These are phyloP conservation scores for Dendrophyllia cribrosa DNA, from an alignment of 64 coral and sea anemone genomes.

Conservation along the genomic window DNA sequence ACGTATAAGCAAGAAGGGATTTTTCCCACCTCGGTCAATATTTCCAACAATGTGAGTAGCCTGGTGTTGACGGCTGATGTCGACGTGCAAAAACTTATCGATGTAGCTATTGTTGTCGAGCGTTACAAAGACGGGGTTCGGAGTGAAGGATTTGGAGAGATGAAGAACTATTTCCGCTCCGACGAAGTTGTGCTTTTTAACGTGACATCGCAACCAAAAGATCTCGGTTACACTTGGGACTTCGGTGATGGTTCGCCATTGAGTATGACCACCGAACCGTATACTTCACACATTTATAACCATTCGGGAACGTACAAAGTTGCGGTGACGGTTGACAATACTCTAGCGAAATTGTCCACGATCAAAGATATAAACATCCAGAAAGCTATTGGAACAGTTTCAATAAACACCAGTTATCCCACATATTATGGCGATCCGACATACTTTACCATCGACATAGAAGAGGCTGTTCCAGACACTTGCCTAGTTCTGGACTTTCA, in stretches of 20 bases:
- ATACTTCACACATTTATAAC: conserved; percentile 40
- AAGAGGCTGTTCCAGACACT: conserved; percentile 62
- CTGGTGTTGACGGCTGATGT: conserved; percentile 14
- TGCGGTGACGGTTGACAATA: conserved; percentile 62
- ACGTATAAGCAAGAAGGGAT: conserved; percentile 44
- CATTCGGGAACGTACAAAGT: conserved; percentile 37
- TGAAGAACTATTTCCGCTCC: conserved; percentile 59
- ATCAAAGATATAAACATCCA: conserved; percentile 61
- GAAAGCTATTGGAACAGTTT: conserved; percentile 44
- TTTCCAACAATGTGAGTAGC: conserved; percentile 86
- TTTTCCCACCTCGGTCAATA: conserved; percentile 57
- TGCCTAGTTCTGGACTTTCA: conserved; percentile 61
- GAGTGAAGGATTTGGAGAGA: conserved; percentile 46
- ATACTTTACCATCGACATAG: conserved; percentile 57
- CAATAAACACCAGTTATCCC: conserved; percentile 27
- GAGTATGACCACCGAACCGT: conserved; percentile 31
- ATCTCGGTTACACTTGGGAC: conserved; percentile 69
- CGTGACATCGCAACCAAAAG: conserved; percentile 65
- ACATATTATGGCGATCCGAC: conserved; percentile 71
- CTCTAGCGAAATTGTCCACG: conserved; percentile 51
- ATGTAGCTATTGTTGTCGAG: conserved; percentile 29
- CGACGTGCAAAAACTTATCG: conserved; percentile 59
- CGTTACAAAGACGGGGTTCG: conserved; percentile 37
- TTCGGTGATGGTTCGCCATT: conserved; percentile 44
- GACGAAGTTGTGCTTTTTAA: conserved; percentile 53